These are phyloP conservation scores for Glaucopsyche alexis DNA, from an alignment of 2,888 invertebrate species.

Conservation along the genomic window DNA sequence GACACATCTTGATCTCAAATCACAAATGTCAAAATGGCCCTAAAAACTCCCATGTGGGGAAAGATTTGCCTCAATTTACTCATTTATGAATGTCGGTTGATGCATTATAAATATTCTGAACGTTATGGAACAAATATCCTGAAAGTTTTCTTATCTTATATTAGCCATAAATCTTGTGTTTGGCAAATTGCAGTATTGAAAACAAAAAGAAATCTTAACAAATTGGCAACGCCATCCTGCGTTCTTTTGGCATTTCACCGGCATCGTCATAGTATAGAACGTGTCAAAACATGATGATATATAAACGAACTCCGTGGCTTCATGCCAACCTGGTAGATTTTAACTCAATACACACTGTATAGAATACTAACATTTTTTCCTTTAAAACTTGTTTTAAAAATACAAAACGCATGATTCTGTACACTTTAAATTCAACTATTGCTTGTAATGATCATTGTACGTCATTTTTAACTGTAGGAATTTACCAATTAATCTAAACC, in stretches of 20 bases:
- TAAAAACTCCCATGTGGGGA: too few species aligned
- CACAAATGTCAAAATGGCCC: too few species aligned
- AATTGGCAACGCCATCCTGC: conserved; percentile 40
- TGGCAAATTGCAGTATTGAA: conserved; percentile 31
- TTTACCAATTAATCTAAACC: too few species aligned
- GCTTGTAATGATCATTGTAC: too few species aligned
- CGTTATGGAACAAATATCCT: neutral
- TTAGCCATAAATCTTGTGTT: conserved; percentile 20
- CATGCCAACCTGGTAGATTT: conserved; percentile 61
- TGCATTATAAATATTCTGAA: neutral
- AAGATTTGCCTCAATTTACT: too few species aligned
- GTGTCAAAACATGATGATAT: conserved; percentile 74
- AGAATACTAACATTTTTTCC: too few species aligned
- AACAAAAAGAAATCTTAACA: conserved; percentile 40
- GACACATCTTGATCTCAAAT: too few species aligned
- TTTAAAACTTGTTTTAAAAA: too few species aligned
- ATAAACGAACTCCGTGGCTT: conserved; percentile 66
- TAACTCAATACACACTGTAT: conserved; percentile 43
- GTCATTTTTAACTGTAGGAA: too few species aligned
- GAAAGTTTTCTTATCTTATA: neutral
- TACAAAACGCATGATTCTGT: too few species aligned
- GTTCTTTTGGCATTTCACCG: conserved; percentile 51
- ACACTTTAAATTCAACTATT: too few species aligned
- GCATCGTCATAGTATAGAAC: conserved; percentile 54
- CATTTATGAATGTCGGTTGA: neutral